These are phyloP conservation scores for Beroe forskalii DNA, from an alignment of 37 sponge, comb jelly and placozoan genomes.

Conservation along the genomic window DNA sequence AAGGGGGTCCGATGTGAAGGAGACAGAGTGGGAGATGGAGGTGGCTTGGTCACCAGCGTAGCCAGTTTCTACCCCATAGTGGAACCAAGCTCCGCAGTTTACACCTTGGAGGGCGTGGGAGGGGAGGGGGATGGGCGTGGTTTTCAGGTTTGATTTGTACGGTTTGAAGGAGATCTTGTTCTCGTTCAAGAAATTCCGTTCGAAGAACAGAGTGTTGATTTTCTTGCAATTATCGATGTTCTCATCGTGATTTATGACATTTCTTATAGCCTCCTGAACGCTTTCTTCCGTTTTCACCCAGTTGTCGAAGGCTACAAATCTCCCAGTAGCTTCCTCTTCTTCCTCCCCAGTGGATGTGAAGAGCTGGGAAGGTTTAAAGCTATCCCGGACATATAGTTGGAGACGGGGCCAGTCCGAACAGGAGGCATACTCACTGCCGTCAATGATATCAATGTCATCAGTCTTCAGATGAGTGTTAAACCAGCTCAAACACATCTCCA, in stretches of 20 bases:
- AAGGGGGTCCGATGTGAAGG: neutral
- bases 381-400: neutral
- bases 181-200: neutral
- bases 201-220: neutral
- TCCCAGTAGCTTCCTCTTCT: neutral
- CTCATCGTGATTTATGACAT: neutral
- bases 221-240: neutral
- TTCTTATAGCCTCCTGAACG: neutral
- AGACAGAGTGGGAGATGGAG: conserved; percentile 13
- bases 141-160: neutral
- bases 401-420: conserved; percentile 24
- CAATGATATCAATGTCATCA: neutral
- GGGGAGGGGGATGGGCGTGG: neutral
- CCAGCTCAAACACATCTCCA: conserved; percentile 21
- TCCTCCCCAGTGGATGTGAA: neutral
- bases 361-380: conserved; percentile 7
- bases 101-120: conserved; percentile 25
- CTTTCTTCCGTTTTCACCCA: neutral
- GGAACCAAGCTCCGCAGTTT: neutral
- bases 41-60: conserved; percentile 12
- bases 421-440: neutral
- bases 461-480: conserved; percentile 1
- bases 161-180: neutral
- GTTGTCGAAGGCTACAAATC: neutral
- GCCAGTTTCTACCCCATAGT: neutral